Percentiles rank a stretch among this genome's conserved stretches.
Conservation (phyloP, 2,113 vertebrate species). For the Heterotis niloticus region DNA sequence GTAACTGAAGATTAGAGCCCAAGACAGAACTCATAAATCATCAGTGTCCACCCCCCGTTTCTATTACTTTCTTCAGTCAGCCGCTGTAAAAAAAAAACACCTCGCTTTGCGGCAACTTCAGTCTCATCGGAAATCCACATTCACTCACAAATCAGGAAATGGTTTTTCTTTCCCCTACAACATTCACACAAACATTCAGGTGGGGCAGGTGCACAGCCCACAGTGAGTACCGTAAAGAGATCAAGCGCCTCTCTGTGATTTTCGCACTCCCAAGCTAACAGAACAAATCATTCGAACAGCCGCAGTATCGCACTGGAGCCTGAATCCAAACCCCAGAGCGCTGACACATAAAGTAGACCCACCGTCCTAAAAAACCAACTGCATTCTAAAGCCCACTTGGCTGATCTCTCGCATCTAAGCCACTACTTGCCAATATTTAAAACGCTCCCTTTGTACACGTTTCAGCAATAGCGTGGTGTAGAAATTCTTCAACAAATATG, state of each 20-base stretch:
- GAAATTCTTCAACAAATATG: too few relatives aligned
- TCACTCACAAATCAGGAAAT: constrained; percentile 6
- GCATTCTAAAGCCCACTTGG: too few relatives aligned
- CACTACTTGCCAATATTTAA: too few relatives aligned
- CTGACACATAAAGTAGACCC: too few relatives aligned
- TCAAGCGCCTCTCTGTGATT: background rate
- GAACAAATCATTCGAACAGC: background rate
- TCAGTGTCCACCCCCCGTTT: constrained; percentile 1
- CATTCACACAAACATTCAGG: background rate
- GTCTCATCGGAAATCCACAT: constrained; percentile 18
- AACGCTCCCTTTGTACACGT: too few relatives aligned
- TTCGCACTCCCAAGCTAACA: background rate
- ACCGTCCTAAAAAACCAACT: too few relatives aligned
- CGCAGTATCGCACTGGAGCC: background rate
- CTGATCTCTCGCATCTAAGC: too few relatives aligned
- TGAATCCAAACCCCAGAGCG: too few relatives aligned
- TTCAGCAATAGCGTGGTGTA: too few relatives aligned
- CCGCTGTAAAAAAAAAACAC: constrained; percentile 10
- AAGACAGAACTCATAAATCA: constrained; percentile 9
- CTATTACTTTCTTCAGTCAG: constrained; percentile 15
- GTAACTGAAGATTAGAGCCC: constrained; percentile 11
- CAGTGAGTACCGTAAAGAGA: background rate
- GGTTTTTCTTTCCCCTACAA: background rate
- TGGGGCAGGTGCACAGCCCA: background rate
- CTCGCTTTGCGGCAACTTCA: constrained; percentile 1